phyloP scores from a whole-genome alignment of 2,797 vertebrate genomes.

The Arnoldichthys spilopterus region DNA sequence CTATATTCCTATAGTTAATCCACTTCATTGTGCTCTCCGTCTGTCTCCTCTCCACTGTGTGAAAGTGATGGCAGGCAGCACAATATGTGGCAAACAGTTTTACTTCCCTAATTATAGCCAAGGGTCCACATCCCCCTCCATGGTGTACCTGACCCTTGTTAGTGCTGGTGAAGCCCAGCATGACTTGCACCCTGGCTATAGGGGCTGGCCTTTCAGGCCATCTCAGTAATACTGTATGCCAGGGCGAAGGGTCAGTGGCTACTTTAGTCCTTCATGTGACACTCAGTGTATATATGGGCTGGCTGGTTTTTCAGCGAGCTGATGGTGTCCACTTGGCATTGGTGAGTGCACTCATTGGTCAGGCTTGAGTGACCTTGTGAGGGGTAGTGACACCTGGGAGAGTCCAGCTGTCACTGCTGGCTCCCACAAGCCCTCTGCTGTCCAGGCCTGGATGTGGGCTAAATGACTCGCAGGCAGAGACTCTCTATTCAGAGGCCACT shows the following conservation, averaged over 20 bases:
- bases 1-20: too few species aligned
- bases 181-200: background rate
- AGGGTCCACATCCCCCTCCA: background rate
- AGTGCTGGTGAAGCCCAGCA: background rate
- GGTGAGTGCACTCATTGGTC: conserved; percentile 25
- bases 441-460: conserved; percentile 43
- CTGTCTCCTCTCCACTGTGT: conserved; percentile 6
- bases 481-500: background rate
- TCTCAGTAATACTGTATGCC: background rate
- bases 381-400: conserved; percentile 41
- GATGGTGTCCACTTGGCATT: conserved; percentile 11
- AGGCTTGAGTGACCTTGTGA: conserved; percentile 50
- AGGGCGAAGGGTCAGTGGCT: background rate
- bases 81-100: conserved; percentile 10
- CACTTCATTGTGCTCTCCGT: too few species aligned
- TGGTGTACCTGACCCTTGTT: conserved; percentile 18
- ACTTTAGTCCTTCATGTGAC: conserved; percentile 1
- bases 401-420: conserved; percentile 48
- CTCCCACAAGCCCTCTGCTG: conserved; percentile 35
- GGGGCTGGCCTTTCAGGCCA: background rate
- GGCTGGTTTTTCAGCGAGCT: background rate
- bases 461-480: conserved; percentile 25
- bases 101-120: conserved; percentile 32
- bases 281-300: background rate
- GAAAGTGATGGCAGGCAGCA: conserved; percentile 13